A percentile compares a stretch with the other conserved stretches of the same genome.
These are phyloP conservation scores for Eremophila alpestris DNA, from an alignment of 2,797 vertebrate species.

Conservation along the genomic window DNA sequence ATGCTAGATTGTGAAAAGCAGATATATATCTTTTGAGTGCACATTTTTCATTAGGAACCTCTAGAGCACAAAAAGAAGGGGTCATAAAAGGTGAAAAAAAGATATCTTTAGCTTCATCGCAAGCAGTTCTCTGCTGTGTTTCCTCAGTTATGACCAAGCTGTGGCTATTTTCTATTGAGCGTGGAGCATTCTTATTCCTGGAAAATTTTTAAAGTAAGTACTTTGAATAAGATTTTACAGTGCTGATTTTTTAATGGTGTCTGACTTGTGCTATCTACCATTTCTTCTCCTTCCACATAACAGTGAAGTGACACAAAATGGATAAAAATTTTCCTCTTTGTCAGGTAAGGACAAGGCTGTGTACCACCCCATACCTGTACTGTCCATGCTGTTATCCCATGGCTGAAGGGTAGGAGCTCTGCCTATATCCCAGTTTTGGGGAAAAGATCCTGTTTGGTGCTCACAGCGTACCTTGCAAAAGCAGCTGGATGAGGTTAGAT, in stretches of 20 bases:
- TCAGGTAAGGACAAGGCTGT: background rate
- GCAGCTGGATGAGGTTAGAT: background rate
- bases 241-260: background rate
- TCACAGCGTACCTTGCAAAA: background rate
- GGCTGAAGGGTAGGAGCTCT: background rate
- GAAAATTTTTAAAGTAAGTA: conserved; percentile 7
- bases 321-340: background rate
- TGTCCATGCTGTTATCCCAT: background rate
- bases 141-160: conserved; percentile 15
- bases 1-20: conserved; percentile 16
- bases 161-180: conserved; percentile 23
- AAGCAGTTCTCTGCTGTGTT: conserved; percentile 5
- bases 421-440: background rate
- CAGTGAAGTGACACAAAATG: background rate
- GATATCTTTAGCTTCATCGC: background rate
- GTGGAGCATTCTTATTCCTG: background rate
- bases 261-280: background rate
- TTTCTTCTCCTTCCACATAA: background rate
- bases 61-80: conserved; percentile 10
- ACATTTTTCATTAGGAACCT: conserved; percentile 41
- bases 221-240: background rate
- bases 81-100: background rate
- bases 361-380: background rate
- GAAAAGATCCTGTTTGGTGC: background rate
- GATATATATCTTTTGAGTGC: conserved; percentile 12